Base-by-base conservation (phyloP, 2,888 invertebrate species). In the Gibbula magus region DNA sequence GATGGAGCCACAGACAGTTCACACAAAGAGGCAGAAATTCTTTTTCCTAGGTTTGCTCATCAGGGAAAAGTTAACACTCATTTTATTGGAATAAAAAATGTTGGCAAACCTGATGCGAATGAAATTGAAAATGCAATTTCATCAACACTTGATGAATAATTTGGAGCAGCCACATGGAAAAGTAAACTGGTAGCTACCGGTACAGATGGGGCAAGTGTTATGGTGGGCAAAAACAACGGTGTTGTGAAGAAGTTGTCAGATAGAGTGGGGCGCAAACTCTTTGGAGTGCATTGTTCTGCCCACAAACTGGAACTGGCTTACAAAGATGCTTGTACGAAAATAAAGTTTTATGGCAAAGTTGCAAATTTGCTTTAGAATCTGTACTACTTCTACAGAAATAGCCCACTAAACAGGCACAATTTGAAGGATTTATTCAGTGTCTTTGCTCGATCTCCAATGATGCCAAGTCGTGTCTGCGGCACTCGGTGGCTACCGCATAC, bases 171-270 rank as follows among this genome's bases (percentile, higher is more conserved):
- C 35, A 70, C 10, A 45, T 51, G 39, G 39, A 20, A 20, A 51
- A 22, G 20, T 20, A 73, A 73, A 73, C 39, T 73, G 4, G 73
- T 73, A 7, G 73, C 73, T 20, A n/a, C 45, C 2, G 73, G 45
- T 10, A 73, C 39, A 18, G 73, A 73, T 73, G 73, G 73, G 13
- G 73, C 73, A n/a, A n/a, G 45, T 39, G 73, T 73, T 18, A 73
- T 73, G 73, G 22, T 51, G 20, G 73, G 73, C n/a, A 73, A 45
- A 51, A 73, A 73, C n/a, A 73, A 73, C 39, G 45, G 73, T 73
- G 73, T 73, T 18, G 73, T 73, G 7, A 51, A 39, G 45, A 73
- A 73, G 16, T 39, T 73, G 45, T 45, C 39, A 25, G 20, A 39
- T 20, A 20, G 45, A 39, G n/a, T 20, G 16, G 73, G 73, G 3